Evolutionary conservation across 2,113 vertebrate genomes (phyloP).

Genomic region (Centropristis striata): DNA sequence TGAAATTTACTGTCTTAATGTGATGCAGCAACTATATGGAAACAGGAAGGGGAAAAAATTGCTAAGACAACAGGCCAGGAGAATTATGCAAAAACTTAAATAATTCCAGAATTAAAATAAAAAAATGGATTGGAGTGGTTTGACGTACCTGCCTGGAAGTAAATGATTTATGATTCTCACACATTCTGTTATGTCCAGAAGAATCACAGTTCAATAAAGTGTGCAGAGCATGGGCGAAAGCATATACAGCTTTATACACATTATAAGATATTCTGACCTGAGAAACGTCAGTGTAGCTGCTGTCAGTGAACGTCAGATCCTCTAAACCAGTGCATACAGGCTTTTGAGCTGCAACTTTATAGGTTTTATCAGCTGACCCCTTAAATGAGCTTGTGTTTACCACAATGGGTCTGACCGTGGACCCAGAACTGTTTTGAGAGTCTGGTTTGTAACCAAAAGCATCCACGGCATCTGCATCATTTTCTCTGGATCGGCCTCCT

Average conservation of each 20-base stretch:
- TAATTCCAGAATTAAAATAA: too few species aligned
- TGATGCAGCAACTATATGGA: slow-evolving; percentile 78
- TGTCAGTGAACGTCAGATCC: slow-evolving; percentile 68
- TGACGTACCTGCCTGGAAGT: slow-evolving; percentile 74
- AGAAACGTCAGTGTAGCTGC: slow-evolving; percentile 79
- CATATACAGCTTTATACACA: slow-evolving; percentile 84
- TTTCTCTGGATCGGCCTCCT: not conserved
- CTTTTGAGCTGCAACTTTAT: slow-evolving; percentile 6
- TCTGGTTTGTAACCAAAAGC: slow-evolving; percentile 3
- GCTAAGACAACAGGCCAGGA: not conserved
- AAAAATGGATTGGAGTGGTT: not conserved
- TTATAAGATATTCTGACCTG: slow-evolving; percentile 83
- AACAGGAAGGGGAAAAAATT: not conserved
- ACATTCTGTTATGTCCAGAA: slow-evolving; percentile 26
- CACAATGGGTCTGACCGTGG: not conserved
- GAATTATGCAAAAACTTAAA: not conserved
- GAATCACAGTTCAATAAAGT: slow-evolving; percentile 72
- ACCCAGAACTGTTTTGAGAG: not conserved
- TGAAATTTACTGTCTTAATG: slow-evolving; percentile 83
- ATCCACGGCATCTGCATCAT: not conserved
- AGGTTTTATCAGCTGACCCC: not conserved
- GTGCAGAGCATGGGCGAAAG: slow-evolving; percentile 80
- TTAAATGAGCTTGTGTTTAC: slow-evolving; percentile 2
- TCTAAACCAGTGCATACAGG: slow-evolving; percentile 80
- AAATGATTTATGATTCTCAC: slow-evolving; percentile 63